phyloP scores from a whole-genome alignment of 2,888 invertebrate genomes.

The Parnassius glacialis region DNA sequence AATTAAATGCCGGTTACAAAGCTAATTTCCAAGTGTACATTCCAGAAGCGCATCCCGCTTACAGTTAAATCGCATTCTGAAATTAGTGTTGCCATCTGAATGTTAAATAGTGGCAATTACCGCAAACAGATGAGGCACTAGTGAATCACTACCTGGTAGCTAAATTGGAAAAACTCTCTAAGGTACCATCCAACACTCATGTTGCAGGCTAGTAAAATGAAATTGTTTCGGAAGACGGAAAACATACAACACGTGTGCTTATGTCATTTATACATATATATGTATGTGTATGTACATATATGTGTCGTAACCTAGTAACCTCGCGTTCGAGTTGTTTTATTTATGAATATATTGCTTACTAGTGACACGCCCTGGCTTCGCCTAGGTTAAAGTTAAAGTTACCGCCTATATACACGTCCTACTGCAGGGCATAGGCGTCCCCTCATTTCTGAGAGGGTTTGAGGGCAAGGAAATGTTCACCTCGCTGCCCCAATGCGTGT shows the following conservation, averaged over 20 bases:
- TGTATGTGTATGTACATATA: no score
- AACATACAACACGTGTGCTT: not conserved
- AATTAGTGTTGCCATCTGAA: constrained; percentile 38
- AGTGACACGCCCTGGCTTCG: no score
- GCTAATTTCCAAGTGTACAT: constrained; percentile 13
- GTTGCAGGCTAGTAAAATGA: constrained; percentile 20
- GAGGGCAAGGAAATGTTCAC: no score
- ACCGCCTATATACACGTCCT: no score
- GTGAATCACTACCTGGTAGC: constrained; percentile 23
- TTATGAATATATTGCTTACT: no score
- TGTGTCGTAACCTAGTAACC: no score
- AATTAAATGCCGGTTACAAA: constrained; percentile 17
- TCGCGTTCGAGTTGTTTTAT: no score
- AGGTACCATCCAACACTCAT: constrained; percentile 21
- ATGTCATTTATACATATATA: no score
- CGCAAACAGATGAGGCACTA: constrained; percentile 33
- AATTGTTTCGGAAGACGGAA: constrained; percentile 21
- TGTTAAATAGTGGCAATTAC: constrained; percentile 39
- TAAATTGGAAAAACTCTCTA: constrained; percentile 25
- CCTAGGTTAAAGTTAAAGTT: no score
- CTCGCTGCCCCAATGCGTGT: no score
- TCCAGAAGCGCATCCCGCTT: constrained; percentile 12
- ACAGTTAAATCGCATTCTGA: constrained; percentile 17
- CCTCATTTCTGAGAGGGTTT: no score
- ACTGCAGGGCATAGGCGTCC: no score